Evolutionary conservation across 2,888 invertebrate genomes (phyloP), one percentile per base, ranked within the genome.

Genomic region (Diaphora mendica): DNA sequence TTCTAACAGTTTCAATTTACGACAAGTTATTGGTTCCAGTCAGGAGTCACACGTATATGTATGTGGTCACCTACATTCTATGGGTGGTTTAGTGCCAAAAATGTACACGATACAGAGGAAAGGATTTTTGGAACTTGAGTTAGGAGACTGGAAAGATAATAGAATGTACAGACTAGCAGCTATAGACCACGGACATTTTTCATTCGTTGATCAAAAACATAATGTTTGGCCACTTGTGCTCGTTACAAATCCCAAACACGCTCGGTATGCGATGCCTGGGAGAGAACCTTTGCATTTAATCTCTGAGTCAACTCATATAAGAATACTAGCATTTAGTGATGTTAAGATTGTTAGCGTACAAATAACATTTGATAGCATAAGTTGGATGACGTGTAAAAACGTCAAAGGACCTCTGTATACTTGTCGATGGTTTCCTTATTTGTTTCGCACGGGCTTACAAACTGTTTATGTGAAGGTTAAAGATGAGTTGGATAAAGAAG

Each of bases 81-180:
- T 99, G 87, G 98, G 97, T 64, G 98, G 98, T 9, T 86, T 97
- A 11, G 97, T 98, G 2, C 97, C 97, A 13, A 96, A 97, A 80
- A 99, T 99, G 99, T 98, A 99, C 88, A 97, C 98, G 1, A 95
- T 97, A 82, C 99, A 99, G 87, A 97, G 97, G 83, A 96, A 96
- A 77, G 99, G 99, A 8, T 98, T 97, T 88, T 94, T 99, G 76
- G 99, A 99, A 93, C 95, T 99, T 74, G 99, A 99, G 93, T 93
- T 99, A 72, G 98, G 97, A 15, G 99, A 99, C 94, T 99, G 99
- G 99, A 99, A 98, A 92, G 98, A 98, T 86, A 98, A 98, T 88
- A 96, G 99, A 94, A 96, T 97, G 98, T 98, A 96, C 93, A 96
- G 99, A 62, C 90, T 99, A 70, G 96, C 97, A 79, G 98, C 98